A percentile compares a stretch with the other conserved stretches of the same genome.
Evolutionary conservation across 2,797 vertebrate species (phyloP).

Genomic region (Pseudocheirus occidentalis): DNA sequence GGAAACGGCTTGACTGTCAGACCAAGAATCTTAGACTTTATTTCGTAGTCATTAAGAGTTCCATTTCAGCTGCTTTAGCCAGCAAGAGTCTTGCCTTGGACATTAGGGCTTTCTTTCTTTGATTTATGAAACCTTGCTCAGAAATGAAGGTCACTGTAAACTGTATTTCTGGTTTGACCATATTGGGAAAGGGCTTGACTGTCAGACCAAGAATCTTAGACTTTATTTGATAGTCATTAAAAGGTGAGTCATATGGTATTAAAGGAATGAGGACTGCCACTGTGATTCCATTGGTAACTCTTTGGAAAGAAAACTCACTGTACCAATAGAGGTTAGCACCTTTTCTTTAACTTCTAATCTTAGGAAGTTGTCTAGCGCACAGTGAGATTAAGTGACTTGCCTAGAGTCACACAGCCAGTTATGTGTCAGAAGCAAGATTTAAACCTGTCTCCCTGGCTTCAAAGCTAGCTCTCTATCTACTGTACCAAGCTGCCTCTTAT

Average conservation of each 20-base stretch:
- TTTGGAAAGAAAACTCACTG: not conserved
- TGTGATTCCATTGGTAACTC: not conserved
- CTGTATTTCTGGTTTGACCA: not conserved
- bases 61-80: too few species aligned
- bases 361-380: not conserved
- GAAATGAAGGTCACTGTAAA: not conserved
- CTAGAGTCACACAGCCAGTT: not conserved
- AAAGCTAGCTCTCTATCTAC: not conserved
- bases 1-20: not conserved
- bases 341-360: not conserved
- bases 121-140: not conserved
- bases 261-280: not conserved
- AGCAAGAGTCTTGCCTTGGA: not conserved
- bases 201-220: not conserved
- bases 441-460: not conserved
- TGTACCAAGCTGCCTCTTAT: not conserved
- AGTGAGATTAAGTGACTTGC: not conserved
- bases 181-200: not conserved
- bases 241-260: not conserved
- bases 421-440: not conserved
- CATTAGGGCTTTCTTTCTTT: not conserved
- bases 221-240: not conserved
- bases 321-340: not conserved
- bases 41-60: not conserved
- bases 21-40: not conserved